A percentile compares a stretch with the other conserved stretches of the same genome.
These are phyloP conservation scores for Mythimna loreyi DNA, from an alignment of 2,888 invertebrate genomes.

Conservation along the genomic window DNA sequence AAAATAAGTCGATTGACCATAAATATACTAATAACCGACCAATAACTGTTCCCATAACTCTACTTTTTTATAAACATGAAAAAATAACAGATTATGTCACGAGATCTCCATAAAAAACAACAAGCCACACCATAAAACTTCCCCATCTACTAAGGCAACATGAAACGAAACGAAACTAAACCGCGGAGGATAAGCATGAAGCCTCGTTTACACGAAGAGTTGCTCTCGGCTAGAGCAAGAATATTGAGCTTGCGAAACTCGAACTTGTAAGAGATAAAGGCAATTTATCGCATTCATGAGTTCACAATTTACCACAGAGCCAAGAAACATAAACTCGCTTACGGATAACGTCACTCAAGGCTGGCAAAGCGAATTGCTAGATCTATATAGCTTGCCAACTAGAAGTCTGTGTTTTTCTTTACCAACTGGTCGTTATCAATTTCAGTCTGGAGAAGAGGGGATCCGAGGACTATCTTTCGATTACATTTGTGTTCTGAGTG, in stretches of 20 bases:
- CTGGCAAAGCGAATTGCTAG: neutral
- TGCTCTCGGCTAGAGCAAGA: neutral
- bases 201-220: neutral
- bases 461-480: neutral
- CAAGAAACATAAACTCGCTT: neutral
- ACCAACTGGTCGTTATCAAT: neutral
- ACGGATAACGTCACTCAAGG: neutral
- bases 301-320: neutral
- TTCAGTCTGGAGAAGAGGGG: neutral
- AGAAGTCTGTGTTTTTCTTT: neutral
- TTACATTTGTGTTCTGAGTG: neutral
- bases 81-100: conserved; percentile 27
- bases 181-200: conserved; percentile 63
- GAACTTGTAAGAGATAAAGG: neutral
- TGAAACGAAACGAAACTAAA: conserved; percentile 67
- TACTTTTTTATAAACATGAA: conserved; percentile 20
- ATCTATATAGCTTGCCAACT: neutral
- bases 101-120: conserved; percentile 36
- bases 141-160: conserved; percentile 64
- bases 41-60: conserved; percentile 10
- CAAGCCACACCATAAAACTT: conserved; percentile 50
- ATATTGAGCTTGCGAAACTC: neutral
- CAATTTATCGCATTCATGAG: neutral
- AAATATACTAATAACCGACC: neutral
- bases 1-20: neutral